Conservation (phyloP, 2,888 invertebrate genomes). For the Linnaemya vulpina region DNA sequence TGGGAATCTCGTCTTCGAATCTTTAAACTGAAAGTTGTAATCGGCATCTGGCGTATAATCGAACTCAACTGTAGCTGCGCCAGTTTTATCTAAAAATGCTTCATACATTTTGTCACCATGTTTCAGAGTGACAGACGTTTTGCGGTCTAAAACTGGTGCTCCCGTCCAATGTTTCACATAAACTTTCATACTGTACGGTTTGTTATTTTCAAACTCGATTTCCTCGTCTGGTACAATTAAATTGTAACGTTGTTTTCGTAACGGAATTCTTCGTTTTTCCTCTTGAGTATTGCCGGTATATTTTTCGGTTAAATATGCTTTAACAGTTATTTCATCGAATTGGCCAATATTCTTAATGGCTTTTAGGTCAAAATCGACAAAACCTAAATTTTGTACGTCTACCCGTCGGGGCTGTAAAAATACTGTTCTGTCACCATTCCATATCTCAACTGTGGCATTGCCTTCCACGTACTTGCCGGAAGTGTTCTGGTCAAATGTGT, state of each 20-base stretch:
- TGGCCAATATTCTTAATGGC: constrained; percentile 82
- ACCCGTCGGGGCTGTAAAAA: constrained; percentile 89
- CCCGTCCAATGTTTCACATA: constrained; percentile 52
- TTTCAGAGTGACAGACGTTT: constrained; percentile 38
- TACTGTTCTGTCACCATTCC: background rate
- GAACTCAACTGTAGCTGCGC: constrained; percentile 49
- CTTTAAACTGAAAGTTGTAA: constrained; percentile 42
- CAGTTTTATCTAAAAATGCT: background rate
- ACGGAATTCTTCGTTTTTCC: constrained; percentile 84
- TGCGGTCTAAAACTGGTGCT: constrained; percentile 28
- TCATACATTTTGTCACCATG: constrained; percentile 42
- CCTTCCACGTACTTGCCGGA: constrained; percentile 93
- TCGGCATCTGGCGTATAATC: constrained; percentile 71
- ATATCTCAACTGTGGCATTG: constrained; percentile 86
- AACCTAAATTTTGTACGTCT: constrained; percentile 88
- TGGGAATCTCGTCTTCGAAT: background rate
- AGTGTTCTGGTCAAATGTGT: constrained; percentile 84
- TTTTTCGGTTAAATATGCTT: constrained; percentile 94
- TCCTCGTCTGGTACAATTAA: background rate
- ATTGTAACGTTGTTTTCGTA: constrained; percentile 19
- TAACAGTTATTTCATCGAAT: constrained; percentile 83
- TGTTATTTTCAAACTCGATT: constrained; percentile 44
- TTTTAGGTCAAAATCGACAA: constrained; percentile 85
- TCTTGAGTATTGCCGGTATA: constrained; percentile 92
- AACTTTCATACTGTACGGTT: constrained; percentile 46